Base-by-base conservation (phyloP, 2,797 vertebrate species). In the Muscicapa comitata region DNA sequence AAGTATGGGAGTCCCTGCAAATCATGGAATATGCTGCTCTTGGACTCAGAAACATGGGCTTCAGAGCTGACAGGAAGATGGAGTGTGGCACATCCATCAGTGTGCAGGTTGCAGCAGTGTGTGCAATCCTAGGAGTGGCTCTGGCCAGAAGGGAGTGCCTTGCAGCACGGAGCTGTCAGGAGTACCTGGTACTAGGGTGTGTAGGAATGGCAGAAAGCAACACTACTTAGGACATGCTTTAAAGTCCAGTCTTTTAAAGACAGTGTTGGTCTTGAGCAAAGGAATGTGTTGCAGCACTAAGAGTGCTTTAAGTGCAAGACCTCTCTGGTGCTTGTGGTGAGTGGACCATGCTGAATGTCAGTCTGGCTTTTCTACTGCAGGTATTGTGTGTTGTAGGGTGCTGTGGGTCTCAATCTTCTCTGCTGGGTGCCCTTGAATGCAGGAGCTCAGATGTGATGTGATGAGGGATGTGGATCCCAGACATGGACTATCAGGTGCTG, bases 141-240 rank as follows among this genome's bases (percentile, higher is more conserved):
- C 45, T 61, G 83, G 25, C 29, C 42, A 35, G 55, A 73, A 67
- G 19, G 58, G 40, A 45, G 21, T 28, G n/a, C 57, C 45, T 77
- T 0, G 0, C 37, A 40, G 40, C 59, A 31, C 0, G 0, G 57
- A 35, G 43, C 54, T 7, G 6, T 58, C 47, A 9, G 0, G 1
- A 38, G 33, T 7, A 8, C 2, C 0, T 48, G 67, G 75, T 31
- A 29, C 61, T 26, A 7, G 1, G 0, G 2, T 8, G 8, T 16
- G 35, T 54, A 29, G 65, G 35, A 80, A 26, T 19, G 48, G 29
- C 66, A 67, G 68, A 54, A n/a, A 82, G 61, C 53, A 86, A 2
- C 16, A 7, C 63, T 26, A 2, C 17, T 73, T 76, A 23, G 12
- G 1, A 0, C 10, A 13, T 54, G 42, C 71, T 66, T 63, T 50